These are phyloP conservation scores for Drosophila anceps DNA, from an alignment of 2,888 invertebrate genomes.

Conservation along the genomic window DNA sequence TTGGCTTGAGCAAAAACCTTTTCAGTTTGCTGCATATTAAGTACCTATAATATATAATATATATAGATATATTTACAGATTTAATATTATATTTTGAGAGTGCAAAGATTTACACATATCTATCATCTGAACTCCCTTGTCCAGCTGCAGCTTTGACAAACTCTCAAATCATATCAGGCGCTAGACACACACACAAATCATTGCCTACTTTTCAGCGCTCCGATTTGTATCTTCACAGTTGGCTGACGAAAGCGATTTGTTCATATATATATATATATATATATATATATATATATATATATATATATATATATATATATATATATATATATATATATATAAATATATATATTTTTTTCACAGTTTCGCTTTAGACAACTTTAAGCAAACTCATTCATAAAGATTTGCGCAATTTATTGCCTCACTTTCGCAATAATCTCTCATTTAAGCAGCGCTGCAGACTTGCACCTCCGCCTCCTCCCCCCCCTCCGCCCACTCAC, in stretches of 20 bases:
- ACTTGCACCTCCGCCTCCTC: background rate
- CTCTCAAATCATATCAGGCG: background rate
- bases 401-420: constrained; percentile 73
- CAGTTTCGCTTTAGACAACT: constrained; percentile 9
- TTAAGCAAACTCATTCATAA: constrained; percentile 71
- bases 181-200: background rate
- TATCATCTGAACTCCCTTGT: too few relatives aligned
- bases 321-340: too few relatives aligned
- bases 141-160: too few relatives aligned
- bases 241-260: constrained; percentile 3
- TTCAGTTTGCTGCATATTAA: too few relatives aligned
- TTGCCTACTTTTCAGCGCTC: constrained; percentile 17
- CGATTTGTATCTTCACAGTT: background rate
- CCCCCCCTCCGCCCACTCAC: background rate
- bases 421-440: constrained; percentile 70
- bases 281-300: too few relatives aligned
- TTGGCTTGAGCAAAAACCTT: too few relatives aligned
- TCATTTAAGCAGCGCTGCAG: constrained; percentile 57
- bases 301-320: too few relatives aligned
- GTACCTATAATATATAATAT: too few relatives aligned
- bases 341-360: too few relatives aligned
- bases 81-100: too few relatives aligned
- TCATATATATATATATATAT: background rate
- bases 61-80: too few relatives aligned
- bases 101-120: too few relatives aligned